phyloP scores from a whole-genome alignment of 2,113 vertebrate genomes.

The Ellobius talpinus region DNA sequence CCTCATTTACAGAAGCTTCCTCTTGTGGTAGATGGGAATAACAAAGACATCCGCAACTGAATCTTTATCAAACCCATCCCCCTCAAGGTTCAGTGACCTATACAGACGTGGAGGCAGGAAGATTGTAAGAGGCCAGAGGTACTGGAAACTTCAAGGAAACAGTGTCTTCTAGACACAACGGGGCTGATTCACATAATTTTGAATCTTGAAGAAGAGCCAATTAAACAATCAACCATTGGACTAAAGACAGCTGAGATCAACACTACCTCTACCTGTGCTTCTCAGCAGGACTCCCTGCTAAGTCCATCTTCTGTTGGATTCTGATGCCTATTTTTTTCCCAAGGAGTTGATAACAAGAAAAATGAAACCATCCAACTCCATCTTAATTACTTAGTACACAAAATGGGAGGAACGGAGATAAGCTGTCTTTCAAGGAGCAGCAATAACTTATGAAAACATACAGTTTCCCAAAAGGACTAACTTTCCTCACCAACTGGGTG shows the following conservation, averaged over 20 bases:
- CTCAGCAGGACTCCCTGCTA: background rate
- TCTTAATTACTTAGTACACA: background rate
- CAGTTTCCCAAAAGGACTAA: background rate
- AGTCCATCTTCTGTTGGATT: background rate
- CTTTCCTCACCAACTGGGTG: background rate
- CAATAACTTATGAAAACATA: background rate
- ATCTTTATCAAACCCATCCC: background rate
- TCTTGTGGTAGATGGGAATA: background rate
- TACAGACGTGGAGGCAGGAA: background rate
- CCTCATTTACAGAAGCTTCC: background rate
- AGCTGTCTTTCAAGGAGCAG: background rate
- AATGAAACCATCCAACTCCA: slow-evolving; percentile 12
- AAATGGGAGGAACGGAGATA: background rate
- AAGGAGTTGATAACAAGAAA: background rate
- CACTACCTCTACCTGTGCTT: background rate
- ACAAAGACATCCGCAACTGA: background rate
- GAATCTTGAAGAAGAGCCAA: background rate
- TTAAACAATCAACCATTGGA: background rate
- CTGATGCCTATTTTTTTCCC: background rate
- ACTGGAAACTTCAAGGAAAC: background rate
- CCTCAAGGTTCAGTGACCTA: background rate
- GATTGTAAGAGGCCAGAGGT: background rate
- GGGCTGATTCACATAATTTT: background rate
- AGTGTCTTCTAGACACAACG: background rate
- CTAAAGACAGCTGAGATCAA: background rate